These are phyloP conservation scores for Paralvinella palmiformis DNA, from an alignment of 1,140 invertebrate genomes.

Conservation along the genomic window DNA sequence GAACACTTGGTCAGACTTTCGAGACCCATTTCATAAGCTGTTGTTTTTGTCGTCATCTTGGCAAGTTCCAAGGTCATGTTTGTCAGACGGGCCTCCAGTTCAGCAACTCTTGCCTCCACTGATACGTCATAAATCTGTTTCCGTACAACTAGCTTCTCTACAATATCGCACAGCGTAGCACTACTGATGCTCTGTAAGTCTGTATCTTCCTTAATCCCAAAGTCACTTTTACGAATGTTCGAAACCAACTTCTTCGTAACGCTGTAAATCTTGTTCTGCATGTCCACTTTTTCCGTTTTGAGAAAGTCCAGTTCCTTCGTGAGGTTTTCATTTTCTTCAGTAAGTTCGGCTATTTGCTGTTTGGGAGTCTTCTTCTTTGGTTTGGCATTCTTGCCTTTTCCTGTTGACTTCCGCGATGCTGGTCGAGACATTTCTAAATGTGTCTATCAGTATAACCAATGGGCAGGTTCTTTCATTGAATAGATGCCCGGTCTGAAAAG, in stretches of 20 bases:
- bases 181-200: no score
- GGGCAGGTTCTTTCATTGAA: no score
- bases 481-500: no score
- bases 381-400: constrained; percentile 20
- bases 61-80: constrained; percentile 36
- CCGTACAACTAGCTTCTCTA: background rate
- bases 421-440: constrained; percentile 18
- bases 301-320: constrained; percentile 25
- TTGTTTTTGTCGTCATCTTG: constrained; percentile 23
- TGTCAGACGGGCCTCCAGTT: constrained; percentile 41
- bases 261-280: constrained; percentile 1
- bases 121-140: constrained; percentile 5
- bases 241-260: constrained; percentile 6
- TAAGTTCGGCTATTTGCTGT: constrained; percentile 21
- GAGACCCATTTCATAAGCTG: constrained; percentile 31
- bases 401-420: constrained; percentile 28
- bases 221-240: no score
- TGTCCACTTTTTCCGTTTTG: constrained; percentile 25
- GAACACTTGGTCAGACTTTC: constrained; percentile 29
- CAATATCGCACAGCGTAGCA: constrained; percentile 1
- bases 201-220: no score
- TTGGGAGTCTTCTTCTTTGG: constrained; percentile 3
- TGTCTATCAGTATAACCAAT: no score
- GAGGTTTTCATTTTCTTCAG: constrained; percentile 29
- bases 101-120: constrained; percentile 32